These are phyloP conservation scores for Chelidonichthys spinosus DNA, from an alignment of 2,797 vertebrate genomes.

Conservation along the genomic window DNA sequence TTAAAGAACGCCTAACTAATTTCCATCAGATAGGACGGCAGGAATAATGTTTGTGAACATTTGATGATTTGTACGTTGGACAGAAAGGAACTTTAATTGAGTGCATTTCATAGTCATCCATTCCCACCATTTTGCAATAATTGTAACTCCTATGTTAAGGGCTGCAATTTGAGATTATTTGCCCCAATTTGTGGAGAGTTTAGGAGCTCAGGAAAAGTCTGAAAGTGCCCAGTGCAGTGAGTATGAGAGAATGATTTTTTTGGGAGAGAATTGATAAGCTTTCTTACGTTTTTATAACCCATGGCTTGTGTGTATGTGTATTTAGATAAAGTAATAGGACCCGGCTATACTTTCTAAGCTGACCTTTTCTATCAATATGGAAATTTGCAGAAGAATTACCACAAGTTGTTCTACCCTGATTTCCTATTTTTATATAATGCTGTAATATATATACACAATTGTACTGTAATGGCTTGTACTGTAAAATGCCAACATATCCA, in stretches of 20 bases:
- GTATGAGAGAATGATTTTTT: slow-evolving; percentile 65
- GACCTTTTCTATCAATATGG: slow-evolving; percentile 76
- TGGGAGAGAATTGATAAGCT: slow-evolving; percentile 46
- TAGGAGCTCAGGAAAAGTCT: slow-evolving; percentile 85
- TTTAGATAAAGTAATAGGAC: slow-evolving; percentile 71
- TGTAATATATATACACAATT: slow-evolving; percentile 61
- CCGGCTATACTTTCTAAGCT: slow-evolving; percentile 76
- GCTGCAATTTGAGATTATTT: slow-evolving; percentile 82
- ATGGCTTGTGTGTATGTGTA: slow-evolving; percentile 74
- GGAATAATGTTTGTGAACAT: slow-evolving; percentile 28
- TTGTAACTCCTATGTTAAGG: slow-evolving; percentile 79
- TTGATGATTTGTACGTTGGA: slow-evolving; percentile 62
- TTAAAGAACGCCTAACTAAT: slow-evolving; percentile 46
- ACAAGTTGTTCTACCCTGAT: slow-evolving; percentile 61
- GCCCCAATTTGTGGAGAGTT: slow-evolving; percentile 75
- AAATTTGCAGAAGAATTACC: slow-evolving; percentile 65
- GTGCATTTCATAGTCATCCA: slow-evolving; percentile 75
- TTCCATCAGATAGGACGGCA: slow-evolving; percentile 32
- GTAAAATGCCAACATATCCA: slow-evolving; percentile 68
- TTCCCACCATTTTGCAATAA: slow-evolving; percentile 80
- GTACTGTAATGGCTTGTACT: slow-evolving; percentile 72
- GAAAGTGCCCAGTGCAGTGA: slow-evolving; percentile 77
- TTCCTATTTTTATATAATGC: slow-evolving; percentile 80
- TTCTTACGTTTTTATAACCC: slow-evolving; percentile 75
- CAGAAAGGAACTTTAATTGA: slow-evolving; percentile 54